Evolutionary conservation across 2,113 vertebrate genomes (phyloP).

Genomic region (Origma solitaria): DNA sequence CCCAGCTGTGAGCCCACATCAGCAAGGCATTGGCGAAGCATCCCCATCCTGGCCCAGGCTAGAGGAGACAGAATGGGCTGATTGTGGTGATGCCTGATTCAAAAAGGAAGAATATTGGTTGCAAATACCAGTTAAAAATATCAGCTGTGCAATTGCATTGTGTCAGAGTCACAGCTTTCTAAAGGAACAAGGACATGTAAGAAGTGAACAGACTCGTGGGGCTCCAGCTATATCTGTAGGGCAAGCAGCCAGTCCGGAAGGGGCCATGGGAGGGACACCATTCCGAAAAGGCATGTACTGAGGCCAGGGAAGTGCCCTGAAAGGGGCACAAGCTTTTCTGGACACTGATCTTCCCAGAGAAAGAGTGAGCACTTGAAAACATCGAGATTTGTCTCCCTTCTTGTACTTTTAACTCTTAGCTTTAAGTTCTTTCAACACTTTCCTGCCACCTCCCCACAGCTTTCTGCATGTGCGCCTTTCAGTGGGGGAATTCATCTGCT

Average conservation of each 20-base stretch:
- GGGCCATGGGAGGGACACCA: neutral
- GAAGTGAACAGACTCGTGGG: fast-evolving
- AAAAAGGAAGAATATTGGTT: neutral
- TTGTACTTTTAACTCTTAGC: neutral
- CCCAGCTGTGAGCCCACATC: neutral
- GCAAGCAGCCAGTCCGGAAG: neutral
- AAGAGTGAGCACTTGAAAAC: neutral
- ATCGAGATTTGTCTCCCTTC: neutral
- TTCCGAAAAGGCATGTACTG: neutral
- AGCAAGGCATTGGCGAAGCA: fast-evolving
- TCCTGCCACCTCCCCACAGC: neutral
- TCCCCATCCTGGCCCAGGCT: neutral
- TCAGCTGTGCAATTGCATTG: neutral
- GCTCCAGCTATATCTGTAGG: neutral
- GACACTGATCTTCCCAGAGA: neutral
- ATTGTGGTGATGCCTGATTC: neutral
- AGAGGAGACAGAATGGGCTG: neutral
- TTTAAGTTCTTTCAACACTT: neutral
- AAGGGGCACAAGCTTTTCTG: neutral
- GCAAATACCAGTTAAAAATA: neutral
- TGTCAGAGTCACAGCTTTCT: neutral
- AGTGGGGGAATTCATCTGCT: neutral
- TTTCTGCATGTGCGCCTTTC: neutral
- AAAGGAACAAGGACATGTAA: fast-evolving
- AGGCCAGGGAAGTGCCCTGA: neutral